A percentile compares a stretch with the other conserved stretches of the same genome.
Conservation (phyloP, 1,140 invertebrate species). For the Phenacoccus solenopsis region DNA sequence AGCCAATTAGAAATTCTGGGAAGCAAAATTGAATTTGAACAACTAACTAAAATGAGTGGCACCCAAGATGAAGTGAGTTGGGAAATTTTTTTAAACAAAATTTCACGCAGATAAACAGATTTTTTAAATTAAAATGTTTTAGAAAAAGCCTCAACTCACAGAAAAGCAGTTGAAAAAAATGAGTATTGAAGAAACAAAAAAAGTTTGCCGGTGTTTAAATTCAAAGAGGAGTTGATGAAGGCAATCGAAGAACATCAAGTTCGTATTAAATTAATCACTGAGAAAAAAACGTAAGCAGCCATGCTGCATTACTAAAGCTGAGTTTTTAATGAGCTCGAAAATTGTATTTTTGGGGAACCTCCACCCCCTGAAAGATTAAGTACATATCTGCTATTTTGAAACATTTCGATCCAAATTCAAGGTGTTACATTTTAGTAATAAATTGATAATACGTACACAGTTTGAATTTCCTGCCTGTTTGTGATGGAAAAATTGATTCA, state of each 20-base stretch:
- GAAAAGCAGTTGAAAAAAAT: constrained; percentile 61
- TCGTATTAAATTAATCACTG: constrained; percentile 25
- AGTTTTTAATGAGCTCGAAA: not conserved
- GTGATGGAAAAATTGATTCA: no score
- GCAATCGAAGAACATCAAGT: constrained; percentile 82
- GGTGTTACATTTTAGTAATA: no score
- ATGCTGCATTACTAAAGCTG: no score
- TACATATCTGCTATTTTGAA: no score
- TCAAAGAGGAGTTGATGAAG: constrained; percentile 74
- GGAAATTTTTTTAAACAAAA: constrained; percentile 18
- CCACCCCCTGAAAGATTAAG: no score
- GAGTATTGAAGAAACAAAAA: constrained; percentile 82
- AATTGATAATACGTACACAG: not conserved
- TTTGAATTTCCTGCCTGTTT: not conserved
- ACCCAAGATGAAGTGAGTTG: constrained; percentile 39
- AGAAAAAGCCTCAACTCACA: constrained; percentile 43
- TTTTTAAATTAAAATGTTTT: constrained; percentile 14
- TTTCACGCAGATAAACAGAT: not conserved
- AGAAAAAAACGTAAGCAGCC: no score
- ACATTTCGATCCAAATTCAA: no score
- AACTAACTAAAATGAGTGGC: constrained; percentile 83
- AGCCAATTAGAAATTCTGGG: constrained; percentile 46
- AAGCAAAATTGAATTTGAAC: constrained; percentile 81
- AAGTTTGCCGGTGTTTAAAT: constrained; percentile 89
- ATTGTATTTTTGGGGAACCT: no score